Conservation (phyloP, 2,797 vertebrate species). For the Ispidina picta region DNA sequence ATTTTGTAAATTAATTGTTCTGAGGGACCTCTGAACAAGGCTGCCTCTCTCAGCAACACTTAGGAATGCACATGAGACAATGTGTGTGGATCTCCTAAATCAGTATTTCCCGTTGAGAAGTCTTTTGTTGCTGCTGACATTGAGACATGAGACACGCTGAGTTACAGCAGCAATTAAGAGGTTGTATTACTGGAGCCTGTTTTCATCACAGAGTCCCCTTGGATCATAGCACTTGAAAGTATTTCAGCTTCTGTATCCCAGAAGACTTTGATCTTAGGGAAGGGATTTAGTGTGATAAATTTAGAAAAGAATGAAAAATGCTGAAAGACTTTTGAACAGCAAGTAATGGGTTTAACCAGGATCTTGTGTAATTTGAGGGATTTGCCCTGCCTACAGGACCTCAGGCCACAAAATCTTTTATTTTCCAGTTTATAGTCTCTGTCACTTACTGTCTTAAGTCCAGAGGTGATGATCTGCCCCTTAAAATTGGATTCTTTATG, state of each 20-base stretch:
- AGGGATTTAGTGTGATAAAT: constrained; percentile 74
- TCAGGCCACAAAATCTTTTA: constrained; percentile 43
- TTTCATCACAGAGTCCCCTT: constrained; percentile 49
- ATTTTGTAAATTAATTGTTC: constrained; percentile 27
- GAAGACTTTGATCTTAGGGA: constrained; percentile 62
- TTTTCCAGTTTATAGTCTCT: constrained; percentile 42
- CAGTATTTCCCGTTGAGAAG: constrained; percentile 29
- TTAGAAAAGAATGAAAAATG: constrained; percentile 64
- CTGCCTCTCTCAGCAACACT: neutral
- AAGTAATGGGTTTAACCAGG: constrained; percentile 70
- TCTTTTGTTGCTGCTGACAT: neutral
- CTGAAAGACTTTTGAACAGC: constrained; percentile 50
- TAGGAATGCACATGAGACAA: neutral
- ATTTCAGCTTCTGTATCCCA: constrained; percentile 48
- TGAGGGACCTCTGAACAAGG: neutral
- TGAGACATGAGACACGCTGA: constrained; percentile 18
- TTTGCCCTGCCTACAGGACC: constrained; percentile 43
- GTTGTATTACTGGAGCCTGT: constrained; percentile 44
- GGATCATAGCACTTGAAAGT: constrained; percentile 58
- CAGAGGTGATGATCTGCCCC: constrained; percentile 1
- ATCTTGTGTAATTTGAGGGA: constrained; percentile 54
- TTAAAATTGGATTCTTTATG: constrained; percentile 8
- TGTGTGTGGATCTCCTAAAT: neutral
- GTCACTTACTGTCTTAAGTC: constrained; percentile 29
- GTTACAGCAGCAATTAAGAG: constrained; percentile 66